phyloP scores from a whole-genome alignment of 1,140 invertebrate genomes.

The Contarinia nasturtii region DNA sequence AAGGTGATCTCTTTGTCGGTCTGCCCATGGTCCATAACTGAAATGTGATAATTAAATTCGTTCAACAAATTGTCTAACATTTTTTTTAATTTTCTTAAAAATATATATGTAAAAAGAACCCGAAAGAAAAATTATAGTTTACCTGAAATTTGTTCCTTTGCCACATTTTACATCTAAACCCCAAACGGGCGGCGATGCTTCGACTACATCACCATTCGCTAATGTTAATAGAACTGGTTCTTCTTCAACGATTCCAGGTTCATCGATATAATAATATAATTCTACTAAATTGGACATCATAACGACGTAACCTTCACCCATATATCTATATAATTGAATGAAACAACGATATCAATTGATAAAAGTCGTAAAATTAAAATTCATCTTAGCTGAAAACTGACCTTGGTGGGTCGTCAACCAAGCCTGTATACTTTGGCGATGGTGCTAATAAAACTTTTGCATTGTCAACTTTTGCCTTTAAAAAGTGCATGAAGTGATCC shows the following conservation, averaged over 20 bases:
- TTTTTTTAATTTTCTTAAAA: too few species aligned
- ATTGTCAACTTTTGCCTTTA: slow-evolving; percentile 88
- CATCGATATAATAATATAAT: slow-evolving; percentile 92
- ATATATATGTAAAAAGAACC: too few species aligned
- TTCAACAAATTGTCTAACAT: too few species aligned
- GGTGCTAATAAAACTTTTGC: slow-evolving; percentile 84
- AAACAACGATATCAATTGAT: too few species aligned
- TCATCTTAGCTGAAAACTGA: too few species aligned
- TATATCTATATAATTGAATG: slow-evolving; percentile 37
- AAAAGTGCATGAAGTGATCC: slow-evolving; percentile 92
- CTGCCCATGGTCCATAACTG: slow-evolving; percentile 96
- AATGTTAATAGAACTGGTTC: slow-evolving; percentile 76
- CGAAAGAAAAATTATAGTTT: too few species aligned
- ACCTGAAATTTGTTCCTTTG: slow-evolving; percentile 89
- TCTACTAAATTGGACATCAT: slow-evolving; percentile 89
- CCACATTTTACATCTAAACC: slow-evolving; percentile 91
- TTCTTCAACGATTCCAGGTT: slow-evolving; percentile 73
- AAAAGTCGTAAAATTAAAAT: background rate
- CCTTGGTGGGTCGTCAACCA: slow-evolving; percentile 85
- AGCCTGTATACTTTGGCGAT: slow-evolving; percentile 81
- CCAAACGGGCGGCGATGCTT: slow-evolving; percentile 82
- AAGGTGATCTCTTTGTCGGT: slow-evolving; percentile 83
- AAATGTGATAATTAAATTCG: too few species aligned
- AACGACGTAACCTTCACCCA: slow-evolving; percentile 96
- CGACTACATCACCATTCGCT: slow-evolving; percentile 82